Percentiles rank a stretch among this genome's conserved stretches.
These are phyloP conservation scores for Malthinus seriepunctatus DNA, from an alignment of 2,888 invertebrate genomes.

Conservation along the genomic window DNA sequence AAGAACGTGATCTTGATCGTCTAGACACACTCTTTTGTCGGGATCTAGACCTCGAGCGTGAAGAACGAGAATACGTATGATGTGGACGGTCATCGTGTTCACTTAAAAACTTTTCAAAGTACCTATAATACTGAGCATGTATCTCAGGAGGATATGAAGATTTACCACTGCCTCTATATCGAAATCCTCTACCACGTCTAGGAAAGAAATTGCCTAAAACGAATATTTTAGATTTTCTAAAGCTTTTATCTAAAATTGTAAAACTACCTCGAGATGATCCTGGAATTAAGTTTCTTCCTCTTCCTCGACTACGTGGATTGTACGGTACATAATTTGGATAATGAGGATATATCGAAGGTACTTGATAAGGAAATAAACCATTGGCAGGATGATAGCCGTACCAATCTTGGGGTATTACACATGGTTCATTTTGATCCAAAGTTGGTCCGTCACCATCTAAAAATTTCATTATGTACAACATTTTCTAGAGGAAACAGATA, in stretches of 20 bases:
- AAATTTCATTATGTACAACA: background rate
- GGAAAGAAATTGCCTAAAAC: conserved; percentile 11
- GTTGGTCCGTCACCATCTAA: background rate
- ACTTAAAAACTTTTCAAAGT: conserved; percentile 64
- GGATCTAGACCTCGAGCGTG: conserved; percentile 40
- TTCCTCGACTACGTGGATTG: conserved; percentile 39
- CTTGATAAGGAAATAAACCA: conserved; percentile 20
- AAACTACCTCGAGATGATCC: conserved; percentile 44
- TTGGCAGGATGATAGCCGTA: conserved; percentile 13
- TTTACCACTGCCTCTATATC: conserved; percentile 36
- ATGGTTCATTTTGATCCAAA: background rate
- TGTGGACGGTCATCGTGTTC: conserved; percentile 58
- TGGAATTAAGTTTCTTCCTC: conserved; percentile 40
- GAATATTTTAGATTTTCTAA: conserved; percentile 27
- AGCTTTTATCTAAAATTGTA: conserved; percentile 26
- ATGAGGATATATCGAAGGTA: conserved; percentile 15
- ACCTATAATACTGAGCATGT: conserved; percentile 59
- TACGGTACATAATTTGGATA: conserved; percentile 40
- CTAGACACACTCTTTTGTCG: conserved; percentile 33
- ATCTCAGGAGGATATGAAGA: conserved; percentile 40
- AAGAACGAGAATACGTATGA: conserved; percentile 48
- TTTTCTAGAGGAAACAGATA: background rate
- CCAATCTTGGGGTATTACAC: conserved; percentile 10
- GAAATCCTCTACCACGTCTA: conserved; percentile 39
- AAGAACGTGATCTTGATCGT: conserved; percentile 37